Base-by-base conservation (phyloP, 2,888 invertebrate genomes). In the Serripes groenlandicus region DNA sequence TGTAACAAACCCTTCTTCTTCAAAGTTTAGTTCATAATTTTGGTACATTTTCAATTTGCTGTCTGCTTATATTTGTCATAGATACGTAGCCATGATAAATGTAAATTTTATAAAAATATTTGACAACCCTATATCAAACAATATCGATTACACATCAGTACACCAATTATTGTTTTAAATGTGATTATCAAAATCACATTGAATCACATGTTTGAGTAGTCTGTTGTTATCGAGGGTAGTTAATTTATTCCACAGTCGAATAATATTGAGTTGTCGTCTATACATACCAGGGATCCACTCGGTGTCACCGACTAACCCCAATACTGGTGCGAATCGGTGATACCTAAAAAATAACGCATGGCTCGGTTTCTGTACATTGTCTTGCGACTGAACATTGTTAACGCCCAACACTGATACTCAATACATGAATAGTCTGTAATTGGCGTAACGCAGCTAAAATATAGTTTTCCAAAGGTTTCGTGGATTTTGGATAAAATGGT, bases 101-200 rank as follows among this genome's bases (percentile, higher is more conserved):
- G 64, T 64, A 11, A 11, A 28, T 64, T 18, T 64, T 9, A 18
- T 18, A 9, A 64, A 32, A 15, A 64, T 26, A 35, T 42, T 81
- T 42, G 42, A 68, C 7, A 52, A n/a, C 37, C 42, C 11, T 18
- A 30, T 15, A 15, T 30, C 32, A 11, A 11, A 11, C n/a, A 64
- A 30, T 28, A 64, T n/a, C 5, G 5, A 11, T 64, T 32, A 28
- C 11, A 32, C 11, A 7, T 64, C 64, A 30, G 30, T 11, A 32
- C 64, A 64, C 64, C 64, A 64, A 64, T 32, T 64, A 26, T 64
- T 64, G n/a, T 18, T 32, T 30, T 32, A 9, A 5, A 7, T 30
- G 28, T 26, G 28, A 11, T 30, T 42, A 11, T 11, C 9, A 42
- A 11, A 64, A 64, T 64, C 64, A 15, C 9, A 23, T 11, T 30